Evolutionary conservation across 2,888 invertebrate genomes (phyloP).

Genomic region (Pycnomerus fuliginosus): DNA sequence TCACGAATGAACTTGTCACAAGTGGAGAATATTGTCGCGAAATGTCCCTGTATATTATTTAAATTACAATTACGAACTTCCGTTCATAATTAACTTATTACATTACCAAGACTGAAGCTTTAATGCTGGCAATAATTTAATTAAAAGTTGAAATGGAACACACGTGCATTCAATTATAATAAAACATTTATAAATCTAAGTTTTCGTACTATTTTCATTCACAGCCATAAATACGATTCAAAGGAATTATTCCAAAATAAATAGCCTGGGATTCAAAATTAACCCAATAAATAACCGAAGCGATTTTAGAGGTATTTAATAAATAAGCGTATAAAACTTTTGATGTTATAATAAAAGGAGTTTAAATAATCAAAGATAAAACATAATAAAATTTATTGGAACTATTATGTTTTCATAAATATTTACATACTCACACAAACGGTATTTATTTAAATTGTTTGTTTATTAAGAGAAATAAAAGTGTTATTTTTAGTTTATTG

Average conservation of each 20-base stretch:
- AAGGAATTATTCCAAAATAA: slow-evolving; percentile 19
- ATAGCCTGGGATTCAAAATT: slow-evolving; percentile 11
- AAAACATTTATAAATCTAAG: slow-evolving; percentile 50
- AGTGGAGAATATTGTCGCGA: too few relatives aligned
- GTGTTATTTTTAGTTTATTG: slow-evolving; percentile 26
- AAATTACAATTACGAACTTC: slow-evolving; percentile 53
- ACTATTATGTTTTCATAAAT: slow-evolving; percentile 42
- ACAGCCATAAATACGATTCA: slow-evolving; percentile 40
- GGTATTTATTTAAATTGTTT: slow-evolving; percentile 39
- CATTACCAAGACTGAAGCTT: slow-evolving; percentile 50
- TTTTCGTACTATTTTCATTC: slow-evolving; percentile 44
- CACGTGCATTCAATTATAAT: slow-evolving; percentile 51
- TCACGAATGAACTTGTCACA: too few relatives aligned
- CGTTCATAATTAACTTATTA: slow-evolving; percentile 51
- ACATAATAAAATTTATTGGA: slow-evolving; percentile 40
- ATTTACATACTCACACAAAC: slow-evolving; percentile 37
- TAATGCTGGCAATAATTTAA: slow-evolving; percentile 51
- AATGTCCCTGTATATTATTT: slow-evolving; percentile 52
- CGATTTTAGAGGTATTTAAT: slow-evolving; percentile 27
- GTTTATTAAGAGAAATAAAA: slow-evolving; percentile 41
- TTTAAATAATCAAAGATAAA: slow-evolving; percentile 39
- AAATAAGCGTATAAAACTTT: slow-evolving; percentile 35
- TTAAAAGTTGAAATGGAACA: slow-evolving; percentile 50
- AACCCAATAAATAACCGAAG: slow-evolving; percentile 16
- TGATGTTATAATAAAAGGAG: slow-evolving; percentile 39